Base-by-base conservation (phyloP, 2,888 invertebrate species). In the Drosophila nigricruria region DNA sequence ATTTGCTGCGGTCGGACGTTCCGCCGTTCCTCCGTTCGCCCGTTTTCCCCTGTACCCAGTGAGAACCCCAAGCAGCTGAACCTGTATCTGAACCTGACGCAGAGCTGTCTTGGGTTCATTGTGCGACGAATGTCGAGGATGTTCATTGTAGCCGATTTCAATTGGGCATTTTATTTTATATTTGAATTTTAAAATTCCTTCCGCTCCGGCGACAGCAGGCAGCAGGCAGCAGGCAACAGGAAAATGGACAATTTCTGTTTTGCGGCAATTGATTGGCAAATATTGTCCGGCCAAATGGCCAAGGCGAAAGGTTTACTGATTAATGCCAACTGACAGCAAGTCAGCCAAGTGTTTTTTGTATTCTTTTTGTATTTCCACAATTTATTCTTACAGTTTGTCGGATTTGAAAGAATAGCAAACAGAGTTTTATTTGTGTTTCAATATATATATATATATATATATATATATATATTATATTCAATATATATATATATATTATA, bases 191-290 rank as follows among this genome's bases (percentile, higher is more conserved):
- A 84, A 91, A 90, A 91, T 91, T 88, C 89, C 82, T 89, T 91
- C 90, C 92, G 84, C 77, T 80, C 66, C 86, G 85, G 78, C 88
- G 77, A 85, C 82, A 77, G 80, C 78, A 69, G 89, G 82, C 81
- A 77, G 83, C 91, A 77, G 80, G 83, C 91, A 77, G 80, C 78
- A 69, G 89, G 85, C 81, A 76, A 84, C 91, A 91, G 91, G 91
- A 92, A 91, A 91, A 92, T 91, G 91, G 91, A 92, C 91, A 91
- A 92, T 91, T 91, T 92, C 91, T 91, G 91, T 92, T 91, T 91
- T 91, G 89, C 89, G 91, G 89, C 91, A 92, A 91, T 92, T 91
- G 91, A 91, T 91, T 91, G 92, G 90, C 91, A 92, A 91, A 91
- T 91, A 91, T 86, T 91, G 88, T 82, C 77, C 82, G 79, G 77